Evolutionary conservation across 2,113 vertebrate genomes (phyloP), one percentile per base, ranked within the genome.

Genomic region (Syngnathus scovelli): DNA sequence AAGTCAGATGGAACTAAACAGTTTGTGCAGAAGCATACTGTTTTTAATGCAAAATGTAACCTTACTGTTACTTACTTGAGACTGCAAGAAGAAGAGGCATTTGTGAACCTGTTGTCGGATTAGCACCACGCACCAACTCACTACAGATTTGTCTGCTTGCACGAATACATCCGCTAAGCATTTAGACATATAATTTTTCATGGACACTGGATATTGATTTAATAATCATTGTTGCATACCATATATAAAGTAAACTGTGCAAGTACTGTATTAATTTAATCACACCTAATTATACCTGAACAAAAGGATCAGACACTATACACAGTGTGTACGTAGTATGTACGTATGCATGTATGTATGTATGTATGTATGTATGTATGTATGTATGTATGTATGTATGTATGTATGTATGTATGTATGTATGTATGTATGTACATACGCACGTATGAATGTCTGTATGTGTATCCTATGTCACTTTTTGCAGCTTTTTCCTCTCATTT

Each of bases 21-120:
- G 70, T 69, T 67, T 74, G 72, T 56, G 36, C 56, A 15, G n/a
- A 61, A 19, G 59, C 18, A 38, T 39, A 7, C 37, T 44, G 63
- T 16, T 89, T 82, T 86, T 79, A 83, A 92, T 90, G 85, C 86
- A 71, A 71, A 84, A 78, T 74, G 77, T 71, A 69, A 79, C 77
- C 85, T 43, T 75, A 66, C 78, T 67, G 70, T 85, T 83, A 80
- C 80, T 83, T 83, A 87, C 79, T 77, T 78, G 70, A 85, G 80
- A 84, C 80, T 83, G 82, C 80, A 79, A 80, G 74, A 80, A 81
- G 69, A 67, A 77, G 82, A 82, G 81, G 76, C 69, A 77, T 82
- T 78, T 84, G 81, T 81, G 78, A 80, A 84, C 76, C 77, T 77
- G 84, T 82, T 74, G 66, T 74, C 74, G 76, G 72, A 85, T 86